Evolutionary conservation across 2,113 vertebrate genomes (phyloP), one percentile per base, ranked within the genome.

Genomic region (Sceloporus tristichus): DNA sequence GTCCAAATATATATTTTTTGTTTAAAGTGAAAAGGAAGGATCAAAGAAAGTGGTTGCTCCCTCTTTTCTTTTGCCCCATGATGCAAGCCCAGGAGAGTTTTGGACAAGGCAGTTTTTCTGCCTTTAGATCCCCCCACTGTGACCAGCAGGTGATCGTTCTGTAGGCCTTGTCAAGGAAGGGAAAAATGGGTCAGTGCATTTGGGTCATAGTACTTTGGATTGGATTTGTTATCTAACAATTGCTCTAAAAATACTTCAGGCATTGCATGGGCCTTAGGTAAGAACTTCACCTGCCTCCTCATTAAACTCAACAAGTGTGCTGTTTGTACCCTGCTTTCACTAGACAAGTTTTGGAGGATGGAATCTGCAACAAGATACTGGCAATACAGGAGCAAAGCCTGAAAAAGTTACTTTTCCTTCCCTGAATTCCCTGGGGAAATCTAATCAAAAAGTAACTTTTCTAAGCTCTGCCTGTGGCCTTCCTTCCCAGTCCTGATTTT

Each of bases 161-260:
- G 42, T 54, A 42, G 2, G 9, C 23, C 5, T 68, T 66, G 42
- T 40, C 34, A 68, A 40, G n/a, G 79, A 38, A 65, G 79, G 56
- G 23, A 9, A 77, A 78, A n/a, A 59, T 38, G 65, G 79, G 54
- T 81, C n/a, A 38, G 1, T 81, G n/a, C 34, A 62, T 81, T 81
- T 38, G 34, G 79, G 79, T 81, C 56, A 38, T 62, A 21, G 34
- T 19, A 65, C 56, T 62, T 65, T 38, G 18, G n/a, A 81, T 59
- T 65, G 54, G 56, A 81, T 59, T 81, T 65, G 34, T 81, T 81
- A 38, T 65, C 79, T 59, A 62, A 80, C 54, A 80, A 80, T 81
- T 79, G 53, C 53, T 79, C 9, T 79, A 79, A 59, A 59, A 56
- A 59, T 59, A 79, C 27, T 16, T 27, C 54, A 79, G 27, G 48